Conservation (phyloP, 2,797 vertebrate genomes). For the Agapornis canus region DNA sequence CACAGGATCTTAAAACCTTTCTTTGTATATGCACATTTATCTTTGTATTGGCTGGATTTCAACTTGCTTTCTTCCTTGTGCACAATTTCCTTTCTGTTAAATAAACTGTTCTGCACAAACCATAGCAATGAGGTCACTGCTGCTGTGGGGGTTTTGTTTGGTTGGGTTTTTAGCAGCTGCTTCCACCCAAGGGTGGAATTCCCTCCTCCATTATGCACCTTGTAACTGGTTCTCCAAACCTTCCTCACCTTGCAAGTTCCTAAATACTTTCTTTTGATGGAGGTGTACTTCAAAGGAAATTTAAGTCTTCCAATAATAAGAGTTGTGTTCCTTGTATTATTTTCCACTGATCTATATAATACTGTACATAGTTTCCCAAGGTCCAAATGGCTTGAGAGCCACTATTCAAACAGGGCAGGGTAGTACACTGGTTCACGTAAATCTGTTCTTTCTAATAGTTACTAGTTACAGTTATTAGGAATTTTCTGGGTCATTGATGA, state of each 20-base stretch:
- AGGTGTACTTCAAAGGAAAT: neutral
- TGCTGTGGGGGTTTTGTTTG: neutral
- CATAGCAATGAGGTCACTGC: neutral
- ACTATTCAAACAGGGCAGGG: neutral
- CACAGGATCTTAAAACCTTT: neutral
- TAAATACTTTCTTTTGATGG: neutral
- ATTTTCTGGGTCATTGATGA: neutral
- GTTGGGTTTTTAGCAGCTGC: neutral
- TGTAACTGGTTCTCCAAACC: neutral
- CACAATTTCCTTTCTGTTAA: neutral
- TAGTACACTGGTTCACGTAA: neutral
- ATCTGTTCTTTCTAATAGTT: neutral
- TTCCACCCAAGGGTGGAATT: neutral
- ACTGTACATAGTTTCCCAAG: neutral
- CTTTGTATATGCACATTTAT: neutral
- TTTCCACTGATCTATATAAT: neutral
- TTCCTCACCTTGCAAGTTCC: neutral
- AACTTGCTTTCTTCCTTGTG: neutral
- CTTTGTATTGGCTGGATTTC: neutral
- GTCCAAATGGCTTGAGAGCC: neutral
- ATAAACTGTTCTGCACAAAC: neutral
- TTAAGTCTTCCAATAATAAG: neutral
- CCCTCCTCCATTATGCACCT: neutral
- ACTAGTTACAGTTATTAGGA: neutral
- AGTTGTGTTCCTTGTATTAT: neutral